Evolutionary conservation across 2,888 invertebrate genomes (phyloP).

Genomic region (Sisyra nigra): DNA sequence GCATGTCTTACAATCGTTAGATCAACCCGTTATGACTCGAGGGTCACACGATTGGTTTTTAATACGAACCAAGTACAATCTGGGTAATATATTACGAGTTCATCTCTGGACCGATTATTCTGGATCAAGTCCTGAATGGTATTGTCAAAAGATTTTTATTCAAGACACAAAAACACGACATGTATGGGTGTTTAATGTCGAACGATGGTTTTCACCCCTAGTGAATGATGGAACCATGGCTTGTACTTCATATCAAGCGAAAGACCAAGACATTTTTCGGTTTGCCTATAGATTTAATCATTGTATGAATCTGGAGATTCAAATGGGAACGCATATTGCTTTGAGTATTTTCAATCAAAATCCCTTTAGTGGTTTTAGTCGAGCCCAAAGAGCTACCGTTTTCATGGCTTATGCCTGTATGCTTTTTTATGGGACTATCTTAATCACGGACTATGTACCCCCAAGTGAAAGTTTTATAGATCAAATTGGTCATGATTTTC

Average conservation of each 20-base stretch:
- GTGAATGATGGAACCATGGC: not conserved
- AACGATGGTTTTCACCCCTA: not conserved
- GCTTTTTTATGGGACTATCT: not conserved
- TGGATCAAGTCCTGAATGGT: slow-evolving; percentile 11
- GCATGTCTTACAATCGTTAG: not conserved
- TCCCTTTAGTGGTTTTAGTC: not conserved
- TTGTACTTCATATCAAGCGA: not conserved
- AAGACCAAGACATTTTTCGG: not conserved
- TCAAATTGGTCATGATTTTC: not conserved
- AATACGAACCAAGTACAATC: slow-evolving; percentile 6
- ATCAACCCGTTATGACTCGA: not conserved
- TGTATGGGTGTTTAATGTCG: not conserved
- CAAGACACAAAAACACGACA: not conserved
- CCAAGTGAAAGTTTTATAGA: not conserved
- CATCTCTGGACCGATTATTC: slow-evolving; percentile 10
- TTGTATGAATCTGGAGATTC: not conserved
- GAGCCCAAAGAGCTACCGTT: not conserved
- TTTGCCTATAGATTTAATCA: not conserved
- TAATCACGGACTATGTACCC: not conserved
- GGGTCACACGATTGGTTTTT: slow-evolving; percentile 10
- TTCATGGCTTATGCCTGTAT: not conserved
- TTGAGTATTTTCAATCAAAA: not conserved
- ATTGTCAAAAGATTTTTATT: slow-evolving; percentile 2
- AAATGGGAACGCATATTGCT: not conserved
- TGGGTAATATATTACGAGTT: slow-evolving; percentile 9